These are phyloP conservation scores for Spilarctia lutea DNA, from an alignment of 2,888 invertebrate genomes.

Conservation along the genomic window DNA sequence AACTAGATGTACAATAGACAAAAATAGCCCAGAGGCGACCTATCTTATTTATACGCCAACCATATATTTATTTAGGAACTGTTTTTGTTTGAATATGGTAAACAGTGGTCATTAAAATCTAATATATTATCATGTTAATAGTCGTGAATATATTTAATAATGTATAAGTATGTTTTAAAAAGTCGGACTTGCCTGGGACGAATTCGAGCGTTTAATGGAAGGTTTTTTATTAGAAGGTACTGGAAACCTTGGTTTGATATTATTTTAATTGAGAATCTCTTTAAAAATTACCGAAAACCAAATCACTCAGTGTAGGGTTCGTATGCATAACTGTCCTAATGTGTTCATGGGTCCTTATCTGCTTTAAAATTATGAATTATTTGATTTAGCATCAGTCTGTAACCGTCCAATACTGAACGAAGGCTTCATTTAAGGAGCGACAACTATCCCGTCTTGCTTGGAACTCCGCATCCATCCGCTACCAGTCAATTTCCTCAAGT, in stretches of 20 bases:
- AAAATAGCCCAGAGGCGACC: constrained; percentile 11
- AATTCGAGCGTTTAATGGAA: not conserved
- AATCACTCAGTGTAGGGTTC: not conserved
- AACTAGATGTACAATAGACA: constrained; percentile 12
- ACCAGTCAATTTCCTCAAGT: too few species aligned
- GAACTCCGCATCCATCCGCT: too few species aligned
- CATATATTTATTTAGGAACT: constrained; percentile 21
- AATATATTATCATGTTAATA: not conserved
- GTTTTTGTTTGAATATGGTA: not conserved
- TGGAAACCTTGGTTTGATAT: not conserved
- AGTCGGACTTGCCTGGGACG: not conserved
- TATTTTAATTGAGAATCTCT: not conserved
- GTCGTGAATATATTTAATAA: not conserved
- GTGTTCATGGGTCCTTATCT: not conserved
- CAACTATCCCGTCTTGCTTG: too few species aligned
- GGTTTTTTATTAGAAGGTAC: not conserved
- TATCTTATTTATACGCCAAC: not conserved
- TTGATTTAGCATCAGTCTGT: not conserved
- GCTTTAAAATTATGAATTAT: not conserved
- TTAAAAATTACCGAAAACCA: not conserved
- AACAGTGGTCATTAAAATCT: not conserved
- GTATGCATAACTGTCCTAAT: not conserved
- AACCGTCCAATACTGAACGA: too few species aligned
- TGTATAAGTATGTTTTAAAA: not conserved
- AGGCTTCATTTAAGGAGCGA: too few species aligned